Percentiles rank a stretch among this genome's conserved stretches.
phyloP scores from a whole-genome alignment of 2,113 vertebrate genomes.

The Crotalus helleri region DNA sequence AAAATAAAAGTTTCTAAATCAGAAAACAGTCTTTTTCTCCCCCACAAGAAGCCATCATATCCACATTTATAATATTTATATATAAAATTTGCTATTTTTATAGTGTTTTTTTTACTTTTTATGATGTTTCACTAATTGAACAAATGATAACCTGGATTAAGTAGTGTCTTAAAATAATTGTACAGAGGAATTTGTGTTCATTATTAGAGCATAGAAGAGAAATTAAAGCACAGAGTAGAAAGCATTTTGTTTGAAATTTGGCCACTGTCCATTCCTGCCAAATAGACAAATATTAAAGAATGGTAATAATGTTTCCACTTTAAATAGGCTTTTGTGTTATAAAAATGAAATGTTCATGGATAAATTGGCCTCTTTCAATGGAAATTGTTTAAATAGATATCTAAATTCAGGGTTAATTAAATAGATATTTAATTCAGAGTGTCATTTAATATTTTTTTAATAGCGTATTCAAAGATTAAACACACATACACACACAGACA shows the following conservation, averaged over 20 bases:
- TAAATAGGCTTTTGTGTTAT: too few species aligned
- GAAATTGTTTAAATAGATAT: background rate
- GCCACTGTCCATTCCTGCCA: background rate
- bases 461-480: too few species aligned
- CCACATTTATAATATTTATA: background rate
- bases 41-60: background rate
- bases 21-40: background rate
- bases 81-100: background rate
- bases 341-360: background rate
- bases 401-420: background rate
- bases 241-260: background rate
- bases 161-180: background rate
- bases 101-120: background rate
- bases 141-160: background rate
- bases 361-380: background rate
- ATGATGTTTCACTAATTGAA: background rate
- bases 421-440: too few species aligned
- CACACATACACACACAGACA: too few species aligned
- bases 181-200: background rate
- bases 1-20: background rate
- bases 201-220: background rate
- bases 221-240: background rate
- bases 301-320: background rate
- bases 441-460: background rate
- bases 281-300: background rate